Percentiles rank a stretch among this genome's conserved stretches.
These are phyloP conservation scores for Lates japonicus DNA, from an alignment of 2,797 vertebrate genomes.

Conservation along the genomic window DNA sequence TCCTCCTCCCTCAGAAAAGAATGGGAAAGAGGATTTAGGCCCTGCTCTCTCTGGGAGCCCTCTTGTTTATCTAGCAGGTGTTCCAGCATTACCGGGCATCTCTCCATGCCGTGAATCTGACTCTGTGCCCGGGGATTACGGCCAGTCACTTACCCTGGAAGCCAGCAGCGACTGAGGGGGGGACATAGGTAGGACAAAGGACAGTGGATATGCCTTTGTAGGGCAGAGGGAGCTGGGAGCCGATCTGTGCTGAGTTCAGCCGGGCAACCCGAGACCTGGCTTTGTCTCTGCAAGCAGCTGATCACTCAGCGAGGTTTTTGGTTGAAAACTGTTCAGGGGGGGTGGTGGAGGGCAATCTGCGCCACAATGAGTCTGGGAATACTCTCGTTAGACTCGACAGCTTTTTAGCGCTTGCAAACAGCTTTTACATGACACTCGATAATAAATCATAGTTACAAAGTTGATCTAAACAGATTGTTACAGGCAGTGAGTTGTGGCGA, in stretches of 20 bases:
- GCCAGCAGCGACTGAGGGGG: not conserved
- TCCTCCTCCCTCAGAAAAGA: conserved; percentile 59
- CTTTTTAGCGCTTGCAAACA: conserved; percentile 58
- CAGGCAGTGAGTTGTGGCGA: conserved; percentile 58
- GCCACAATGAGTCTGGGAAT: conserved; percentile 68
- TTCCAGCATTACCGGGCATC: conserved; percentile 64
- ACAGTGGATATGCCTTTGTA: conserved; percentile 59
- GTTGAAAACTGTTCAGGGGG: conserved; percentile 77
- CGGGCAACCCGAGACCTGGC: conserved; percentile 71
- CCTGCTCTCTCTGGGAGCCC: conserved; percentile 51
- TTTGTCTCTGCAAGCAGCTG: conserved; percentile 82
- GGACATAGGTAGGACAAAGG: conserved; percentile 47
- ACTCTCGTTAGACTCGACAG: conserved; percentile 73
- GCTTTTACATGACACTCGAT: conserved; percentile 53
- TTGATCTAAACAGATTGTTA: conserved; percentile 69
- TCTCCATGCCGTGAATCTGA: conserved; percentile 53
- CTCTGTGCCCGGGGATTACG: conserved; percentile 35
- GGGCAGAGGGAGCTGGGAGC: conserved; percentile 55
- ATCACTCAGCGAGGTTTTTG: conserved; percentile 85
- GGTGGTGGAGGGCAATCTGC: conserved; percentile 66
- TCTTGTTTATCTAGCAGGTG: conserved; percentile 64
- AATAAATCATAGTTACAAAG: conserved; percentile 74
- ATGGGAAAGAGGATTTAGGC: conserved; percentile 67
- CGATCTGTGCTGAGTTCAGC: conserved; percentile 47
- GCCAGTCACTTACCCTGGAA: conserved; percentile 38